phyloP scores from a whole-genome alignment of 2,888 invertebrate genomes.

The Melitaea athalia region DNA sequence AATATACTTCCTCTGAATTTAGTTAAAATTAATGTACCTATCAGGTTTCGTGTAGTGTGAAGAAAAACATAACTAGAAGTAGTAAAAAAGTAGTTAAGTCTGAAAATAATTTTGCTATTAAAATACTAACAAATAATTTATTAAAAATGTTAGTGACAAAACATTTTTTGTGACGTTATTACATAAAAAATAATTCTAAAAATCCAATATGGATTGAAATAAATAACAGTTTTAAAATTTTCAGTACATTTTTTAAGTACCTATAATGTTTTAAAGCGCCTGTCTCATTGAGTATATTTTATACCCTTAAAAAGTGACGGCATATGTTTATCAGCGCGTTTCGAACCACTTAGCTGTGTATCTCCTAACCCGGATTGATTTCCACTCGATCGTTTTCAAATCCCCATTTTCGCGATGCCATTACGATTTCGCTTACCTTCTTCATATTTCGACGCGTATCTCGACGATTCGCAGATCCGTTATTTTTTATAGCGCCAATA shows the following conservation, averaged over 20 bases:
- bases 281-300: slow-evolving; percentile 3
- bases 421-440: slow-evolving; percentile 81
- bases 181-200: too few species aligned
- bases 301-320: slow-evolving; percentile 17
- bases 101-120: too few species aligned
- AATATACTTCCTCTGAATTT: slow-evolving; percentile 25
- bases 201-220: too few species aligned
- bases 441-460: slow-evolving; percentile 82
- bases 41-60: slow-evolving; percentile 25
- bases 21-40: slow-evolving; percentile 37
- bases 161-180: too few species aligned
- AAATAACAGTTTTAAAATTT: too few species aligned
- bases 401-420: slow-evolving; percentile 79
- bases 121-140: too few species aligned
- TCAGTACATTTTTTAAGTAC: too few species aligned
- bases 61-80: too few species aligned
- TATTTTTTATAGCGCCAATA: slow-evolving; percentile 81
- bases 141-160: too few species aligned
- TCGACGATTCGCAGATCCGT: slow-evolving; percentile 80
- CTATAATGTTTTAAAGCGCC: too few species aligned
- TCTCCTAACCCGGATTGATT: slow-evolving; percentile 73
- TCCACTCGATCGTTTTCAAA: slow-evolving; percentile 79
- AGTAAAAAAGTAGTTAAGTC: too few species aligned
- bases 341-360: slow-evolving; percentile 43
- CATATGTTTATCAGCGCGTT: slow-evolving; percentile 40